phyloP scores from a whole-genome alignment of 2,888 invertebrate species.

The Microctonus aethiopoides region DNA sequence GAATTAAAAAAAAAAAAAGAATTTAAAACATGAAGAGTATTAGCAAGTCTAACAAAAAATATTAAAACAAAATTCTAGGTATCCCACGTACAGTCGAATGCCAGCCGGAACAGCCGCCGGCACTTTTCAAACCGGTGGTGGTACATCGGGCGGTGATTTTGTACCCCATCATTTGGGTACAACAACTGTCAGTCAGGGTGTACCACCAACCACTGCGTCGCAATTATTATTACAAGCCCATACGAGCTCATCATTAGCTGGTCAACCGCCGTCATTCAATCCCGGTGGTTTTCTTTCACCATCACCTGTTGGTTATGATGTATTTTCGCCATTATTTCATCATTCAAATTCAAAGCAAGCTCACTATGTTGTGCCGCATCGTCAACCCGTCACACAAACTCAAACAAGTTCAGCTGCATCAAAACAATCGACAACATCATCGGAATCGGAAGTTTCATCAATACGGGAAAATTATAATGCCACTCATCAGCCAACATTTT shows the following conservation, averaged over 20 bases:
- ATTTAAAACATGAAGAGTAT: neutral
- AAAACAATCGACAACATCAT: conserved; percentile 57
- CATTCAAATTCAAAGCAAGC: conserved; percentile 79
- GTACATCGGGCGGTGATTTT: conserved; percentile 76
- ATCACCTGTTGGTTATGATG: conserved; percentile 83
- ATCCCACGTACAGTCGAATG: conserved; percentile 85
- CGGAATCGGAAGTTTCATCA: conserved; percentile 72
- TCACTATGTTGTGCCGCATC: conserved; percentile 69
- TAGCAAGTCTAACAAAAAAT: conserved; percentile 68
- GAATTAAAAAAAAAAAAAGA: neutral
- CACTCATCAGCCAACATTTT: conserved; percentile 74
- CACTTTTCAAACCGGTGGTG: conserved; percentile 74
- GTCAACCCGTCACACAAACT: conserved; percentile 73
- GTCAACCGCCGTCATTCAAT: conserved; percentile 76
- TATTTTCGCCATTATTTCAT: conserved; percentile 85
- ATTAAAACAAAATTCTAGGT: conserved; percentile 52
- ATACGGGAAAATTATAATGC: conserved; percentile 73
- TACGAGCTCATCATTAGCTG: conserved; percentile 72
- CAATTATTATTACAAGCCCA: conserved; percentile 76
- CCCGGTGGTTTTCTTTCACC: conserved; percentile 81
- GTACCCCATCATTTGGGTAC: conserved; percentile 62
- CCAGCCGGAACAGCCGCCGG: conserved; percentile 76
- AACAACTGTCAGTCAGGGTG: conserved; percentile 69
- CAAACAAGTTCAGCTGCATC: conserved; percentile 59
- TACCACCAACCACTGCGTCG: conserved; percentile 74